Evolutionary conservation across 1,140 invertebrate species (phyloP).

Genomic region (Drosophila arizonae): DNA sequence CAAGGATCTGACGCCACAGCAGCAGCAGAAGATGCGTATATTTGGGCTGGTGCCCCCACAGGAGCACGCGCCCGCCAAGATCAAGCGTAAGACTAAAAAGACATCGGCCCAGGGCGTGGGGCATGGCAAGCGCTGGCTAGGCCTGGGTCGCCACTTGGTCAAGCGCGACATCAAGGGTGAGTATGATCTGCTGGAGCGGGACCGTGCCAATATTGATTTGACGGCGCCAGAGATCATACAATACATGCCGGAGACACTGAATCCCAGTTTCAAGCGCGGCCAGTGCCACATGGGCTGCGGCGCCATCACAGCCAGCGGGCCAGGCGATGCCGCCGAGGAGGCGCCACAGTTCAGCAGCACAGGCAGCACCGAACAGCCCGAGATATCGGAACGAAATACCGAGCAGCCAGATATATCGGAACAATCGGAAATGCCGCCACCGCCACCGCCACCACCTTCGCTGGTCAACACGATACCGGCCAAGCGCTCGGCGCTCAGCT

Average conservation of each 20-base stretch:
- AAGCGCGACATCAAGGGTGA: slow-evolving; percentile 79
- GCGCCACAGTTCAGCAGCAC: neutral
- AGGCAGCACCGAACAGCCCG: slow-evolving; percentile 16
- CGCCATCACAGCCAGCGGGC: slow-evolving; percentile 30
- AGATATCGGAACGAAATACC: neutral
- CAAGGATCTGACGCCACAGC: slow-evolving; percentile 59
- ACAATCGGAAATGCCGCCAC: neutral
- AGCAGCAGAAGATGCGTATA: slow-evolving; percentile 44
- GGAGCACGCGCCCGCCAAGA: neutral
- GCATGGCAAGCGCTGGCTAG: slow-evolving; percentile 34
- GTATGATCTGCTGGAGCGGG: slow-evolving; percentile 71
- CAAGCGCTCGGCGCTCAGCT: slow-evolving; percentile 51
- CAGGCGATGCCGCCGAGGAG: slow-evolving; percentile 3
- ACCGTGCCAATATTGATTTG: slow-evolving; percentile 63
- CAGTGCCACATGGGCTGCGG: slow-evolving; percentile 69
- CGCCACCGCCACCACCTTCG: neutral
- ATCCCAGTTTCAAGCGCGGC: slow-evolving; percentile 65
- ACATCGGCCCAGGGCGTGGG: neutral
- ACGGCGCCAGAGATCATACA: slow-evolving; percentile 78
- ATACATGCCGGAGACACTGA: slow-evolving; percentile 75
- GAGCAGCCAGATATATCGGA: slow-evolving; percentile 6
- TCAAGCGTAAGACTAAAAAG: slow-evolving; percentile 70
- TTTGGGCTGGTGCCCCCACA: slow-evolving; percentile 36
- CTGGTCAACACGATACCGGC: slow-evolving; percentile 54
- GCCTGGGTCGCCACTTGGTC: slow-evolving; percentile 38